phyloP scores from a whole-genome alignment of 1,140 invertebrate species.

The Paraescarpia echinospica region DNA sequence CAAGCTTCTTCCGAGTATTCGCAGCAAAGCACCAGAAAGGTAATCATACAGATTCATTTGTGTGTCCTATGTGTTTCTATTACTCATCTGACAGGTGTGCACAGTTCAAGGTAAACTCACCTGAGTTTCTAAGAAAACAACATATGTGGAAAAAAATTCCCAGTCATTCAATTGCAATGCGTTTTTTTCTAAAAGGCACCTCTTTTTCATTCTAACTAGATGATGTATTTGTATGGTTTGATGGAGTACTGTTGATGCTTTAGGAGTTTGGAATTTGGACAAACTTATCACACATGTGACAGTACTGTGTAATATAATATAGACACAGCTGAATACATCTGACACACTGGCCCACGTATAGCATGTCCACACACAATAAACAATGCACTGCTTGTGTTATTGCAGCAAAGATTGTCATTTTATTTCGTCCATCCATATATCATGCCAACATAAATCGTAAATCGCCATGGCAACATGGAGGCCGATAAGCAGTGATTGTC shows the following conservation, averaged over 20 bases:
- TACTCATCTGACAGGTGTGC: too few relatives aligned
- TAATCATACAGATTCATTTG: too few relatives aligned
- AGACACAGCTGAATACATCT: not conserved
- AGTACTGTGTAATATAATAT: not conserved
- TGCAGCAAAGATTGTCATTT: not conserved
- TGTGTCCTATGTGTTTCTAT: too few relatives aligned
- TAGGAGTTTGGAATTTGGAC: not conserved
- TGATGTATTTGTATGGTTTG: not conserved
- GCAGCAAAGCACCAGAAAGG: too few relatives aligned
- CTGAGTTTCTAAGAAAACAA: too few relatives aligned
- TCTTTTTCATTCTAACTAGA: not conserved
- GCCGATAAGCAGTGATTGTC: not conserved
- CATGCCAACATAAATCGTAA: not conserved
- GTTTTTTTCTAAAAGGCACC: not conserved
- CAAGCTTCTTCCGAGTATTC: too few relatives aligned
- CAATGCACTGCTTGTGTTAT: not conserved
- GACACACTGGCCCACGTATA: not conserved
- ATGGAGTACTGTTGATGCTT: not conserved
- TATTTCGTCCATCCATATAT: not conserved
- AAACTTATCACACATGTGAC: not conserved
- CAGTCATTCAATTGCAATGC: too few relatives aligned
- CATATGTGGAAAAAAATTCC: too few relatives aligned
- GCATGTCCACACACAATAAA: not conserved
- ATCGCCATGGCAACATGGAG: not conserved
- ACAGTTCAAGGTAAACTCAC: too few relatives aligned